Evolutionary conservation across 1,140 invertebrate genomes (phyloP).

Genomic region (Drosophila oshimai): DNA sequence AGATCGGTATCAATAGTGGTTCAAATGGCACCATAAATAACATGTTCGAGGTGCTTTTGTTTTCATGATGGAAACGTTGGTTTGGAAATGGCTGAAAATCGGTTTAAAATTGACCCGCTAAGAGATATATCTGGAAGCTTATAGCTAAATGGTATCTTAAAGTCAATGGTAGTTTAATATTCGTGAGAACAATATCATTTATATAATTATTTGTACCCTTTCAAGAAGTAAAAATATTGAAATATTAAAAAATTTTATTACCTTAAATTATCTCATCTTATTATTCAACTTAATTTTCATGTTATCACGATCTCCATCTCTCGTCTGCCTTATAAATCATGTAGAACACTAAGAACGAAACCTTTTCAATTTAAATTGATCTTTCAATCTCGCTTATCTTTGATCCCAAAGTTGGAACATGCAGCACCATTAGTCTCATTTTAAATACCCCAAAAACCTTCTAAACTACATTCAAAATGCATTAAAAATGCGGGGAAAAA

Average conservation of each 20-base stretch:
- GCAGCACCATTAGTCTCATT: constrained; percentile 22
- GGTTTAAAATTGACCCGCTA: not conserved
- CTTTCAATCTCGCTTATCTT: constrained; percentile 16
- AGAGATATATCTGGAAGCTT: no score
- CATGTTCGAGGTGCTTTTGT: constrained; percentile 12
- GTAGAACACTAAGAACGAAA: not conserved
- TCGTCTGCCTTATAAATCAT: not conserved
- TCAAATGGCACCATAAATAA: constrained; percentile 54
- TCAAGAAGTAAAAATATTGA: no score
- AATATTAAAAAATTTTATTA: no score
- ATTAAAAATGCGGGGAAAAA: constrained; percentile 23
- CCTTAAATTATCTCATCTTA: no score
- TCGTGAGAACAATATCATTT: not conserved
- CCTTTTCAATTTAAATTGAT: constrained; percentile 14
- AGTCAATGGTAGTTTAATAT: not conserved
- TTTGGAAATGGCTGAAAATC: not conserved
- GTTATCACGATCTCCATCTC: not conserved
- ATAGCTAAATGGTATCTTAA: not conserved
- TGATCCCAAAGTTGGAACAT: constrained; percentile 22
- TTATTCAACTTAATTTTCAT: not conserved
- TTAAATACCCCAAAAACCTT: constrained; percentile 20
- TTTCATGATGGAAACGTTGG: not conserved
- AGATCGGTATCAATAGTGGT: constrained; percentile 28
- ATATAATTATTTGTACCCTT: no score
- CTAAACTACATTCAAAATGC: constrained; percentile 49